These are phyloP conservation scores for Avahi laniger DNA, from an alignment of 2,797 vertebrate genomes.

Conservation along the genomic window DNA sequence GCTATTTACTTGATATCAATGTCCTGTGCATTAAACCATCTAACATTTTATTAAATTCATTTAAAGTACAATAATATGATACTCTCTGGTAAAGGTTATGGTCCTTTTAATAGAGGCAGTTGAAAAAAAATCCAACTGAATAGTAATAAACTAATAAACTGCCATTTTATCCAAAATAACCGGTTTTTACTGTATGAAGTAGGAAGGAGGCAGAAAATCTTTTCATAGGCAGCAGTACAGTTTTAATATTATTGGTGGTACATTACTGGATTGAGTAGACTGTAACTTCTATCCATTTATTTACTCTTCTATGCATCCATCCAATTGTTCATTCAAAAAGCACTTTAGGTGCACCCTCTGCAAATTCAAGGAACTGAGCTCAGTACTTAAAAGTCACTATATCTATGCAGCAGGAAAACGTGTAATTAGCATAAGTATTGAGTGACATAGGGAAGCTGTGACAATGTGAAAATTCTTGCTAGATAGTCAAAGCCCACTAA, in stretches of 20 bases:
- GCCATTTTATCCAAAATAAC: background rate
- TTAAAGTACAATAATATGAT: background rate
- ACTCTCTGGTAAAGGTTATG: background rate
- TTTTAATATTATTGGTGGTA: background rate
- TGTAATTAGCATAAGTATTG: background rate
- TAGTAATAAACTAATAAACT: background rate
- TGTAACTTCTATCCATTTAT: background rate
- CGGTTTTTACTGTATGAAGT: background rate
- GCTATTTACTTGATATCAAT: background rate
- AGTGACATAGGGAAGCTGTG: background rate
- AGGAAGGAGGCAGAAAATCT: background rate
- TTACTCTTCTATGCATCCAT: background rate
- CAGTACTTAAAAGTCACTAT: background rate
- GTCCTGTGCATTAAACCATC: background rate
- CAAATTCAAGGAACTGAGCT: background rate
- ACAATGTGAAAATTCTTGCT: background rate
- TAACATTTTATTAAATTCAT: background rate
- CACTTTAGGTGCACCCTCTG: background rate
- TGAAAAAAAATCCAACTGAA: constrained; percentile 15
- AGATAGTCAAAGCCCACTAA: background rate
- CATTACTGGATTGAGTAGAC: background rate
- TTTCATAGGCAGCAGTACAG: background rate
- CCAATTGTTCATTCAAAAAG: background rate
- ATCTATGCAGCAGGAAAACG: background rate
- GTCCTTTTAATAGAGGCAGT: background rate